Conservation (phyloP, 2,113 vertebrate species). For the Muntiacus muntjak region DNA sequence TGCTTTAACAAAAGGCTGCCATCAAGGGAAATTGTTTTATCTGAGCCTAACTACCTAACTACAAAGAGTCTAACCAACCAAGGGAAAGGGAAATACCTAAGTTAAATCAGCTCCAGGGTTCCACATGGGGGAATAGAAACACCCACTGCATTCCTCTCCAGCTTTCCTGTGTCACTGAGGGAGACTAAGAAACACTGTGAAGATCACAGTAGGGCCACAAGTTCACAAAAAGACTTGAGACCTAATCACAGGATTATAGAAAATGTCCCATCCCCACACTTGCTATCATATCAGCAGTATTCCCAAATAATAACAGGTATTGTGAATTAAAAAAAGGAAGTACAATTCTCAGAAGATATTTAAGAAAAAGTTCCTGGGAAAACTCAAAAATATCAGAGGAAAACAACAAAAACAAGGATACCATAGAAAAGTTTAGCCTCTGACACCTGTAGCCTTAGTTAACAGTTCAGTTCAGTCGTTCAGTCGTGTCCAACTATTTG, state of each 20-base stretch:
- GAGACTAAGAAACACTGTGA: neutral
- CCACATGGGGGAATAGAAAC: neutral
- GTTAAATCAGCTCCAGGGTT: neutral
- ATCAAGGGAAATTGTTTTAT: neutral
- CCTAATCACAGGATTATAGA: neutral
- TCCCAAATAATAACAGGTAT: neutral
- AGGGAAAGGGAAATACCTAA: neutral
- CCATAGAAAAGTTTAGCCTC: neutral
- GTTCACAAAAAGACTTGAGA: neutral
- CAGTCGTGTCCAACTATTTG: no score
- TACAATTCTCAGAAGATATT: neutral
- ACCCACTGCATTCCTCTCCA: neutral
- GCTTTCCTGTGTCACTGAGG: neutral
- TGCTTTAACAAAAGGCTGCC: neutral
- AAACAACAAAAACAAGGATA: neutral
- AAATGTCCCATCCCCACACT: neutral
- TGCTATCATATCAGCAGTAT: neutral
- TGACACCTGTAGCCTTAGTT: neutral
- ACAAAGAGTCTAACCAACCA: neutral
- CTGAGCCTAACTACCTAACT: neutral
- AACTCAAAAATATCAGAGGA: neutral
- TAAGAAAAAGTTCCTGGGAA: neutral
- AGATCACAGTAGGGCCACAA: neutral
- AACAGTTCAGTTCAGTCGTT: neutral
- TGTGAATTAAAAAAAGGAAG: neutral